Conservation (phyloP, 2,113 vertebrate species). For the Scartelaos histophorus region DNA sequence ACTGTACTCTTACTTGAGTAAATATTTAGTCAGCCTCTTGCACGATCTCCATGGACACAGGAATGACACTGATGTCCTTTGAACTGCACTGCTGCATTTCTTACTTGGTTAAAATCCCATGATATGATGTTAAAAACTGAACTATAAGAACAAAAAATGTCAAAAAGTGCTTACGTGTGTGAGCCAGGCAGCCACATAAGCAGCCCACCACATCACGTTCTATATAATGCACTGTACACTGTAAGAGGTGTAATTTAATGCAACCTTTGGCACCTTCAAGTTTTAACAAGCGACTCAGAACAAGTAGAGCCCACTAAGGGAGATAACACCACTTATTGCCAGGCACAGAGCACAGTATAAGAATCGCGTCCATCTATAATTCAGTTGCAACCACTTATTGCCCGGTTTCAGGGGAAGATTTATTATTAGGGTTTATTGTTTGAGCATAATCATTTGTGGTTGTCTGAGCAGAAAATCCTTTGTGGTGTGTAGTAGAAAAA, state of each 20-base stretch:
- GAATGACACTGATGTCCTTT: too few relatives aligned
- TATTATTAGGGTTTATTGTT: constrained; percentile 43
- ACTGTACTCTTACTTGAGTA: too few relatives aligned
- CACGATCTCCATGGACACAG: too few relatives aligned
- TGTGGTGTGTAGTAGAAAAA: constrained; percentile 8
- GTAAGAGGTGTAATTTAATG: not conserved
- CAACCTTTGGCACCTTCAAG: not conserved
- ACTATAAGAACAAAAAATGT: too few relatives aligned
- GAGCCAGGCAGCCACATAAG: too few relatives aligned
- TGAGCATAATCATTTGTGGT: constrained; percentile 38
- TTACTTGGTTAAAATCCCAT: too few relatives aligned
- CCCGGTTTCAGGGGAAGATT: constrained; percentile 24
- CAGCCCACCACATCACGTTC: too few relatives aligned
- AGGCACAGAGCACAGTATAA: not conserved
- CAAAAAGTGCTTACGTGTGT: too few relatives aligned
- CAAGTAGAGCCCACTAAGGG: not conserved
- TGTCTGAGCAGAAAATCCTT: constrained; percentile 22
- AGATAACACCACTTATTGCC: not conserved
- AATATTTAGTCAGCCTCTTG: too few relatives aligned
- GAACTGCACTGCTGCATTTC: too few relatives aligned
- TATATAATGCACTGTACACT: too few relatives aligned
- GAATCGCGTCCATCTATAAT: constrained; percentile 19
- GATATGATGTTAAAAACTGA: too few relatives aligned
- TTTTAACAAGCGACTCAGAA: not conserved
- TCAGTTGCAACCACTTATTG: constrained; percentile 26